Base-by-base conservation (phyloP, 2,888 invertebrate species). In the Drosophila maculinotata region DNA sequence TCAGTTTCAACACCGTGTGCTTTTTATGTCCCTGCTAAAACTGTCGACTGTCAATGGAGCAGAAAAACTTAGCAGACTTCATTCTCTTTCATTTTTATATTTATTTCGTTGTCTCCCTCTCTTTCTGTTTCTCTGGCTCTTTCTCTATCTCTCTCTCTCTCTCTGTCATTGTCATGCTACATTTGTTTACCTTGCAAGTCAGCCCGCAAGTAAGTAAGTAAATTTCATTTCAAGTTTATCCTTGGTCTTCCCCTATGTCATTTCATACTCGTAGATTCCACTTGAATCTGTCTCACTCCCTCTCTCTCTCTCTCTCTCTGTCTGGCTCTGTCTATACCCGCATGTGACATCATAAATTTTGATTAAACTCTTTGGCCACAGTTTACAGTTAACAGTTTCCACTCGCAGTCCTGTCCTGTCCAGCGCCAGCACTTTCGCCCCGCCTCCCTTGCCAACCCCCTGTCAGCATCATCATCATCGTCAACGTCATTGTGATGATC, bases 331-430 rank as follows among this genome's bases (percentile, higher is more conserved):
- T 17, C 56, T 36, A 33, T 57, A 23, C 67, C 65, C 79, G 79
- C 73, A 65, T 76, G 74, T 77, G 74, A 74, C 81, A 84, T 78
- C 78, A 80, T 84, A 84, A 80, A 80, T 80, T 80, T 78, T 81
- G 80, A 80, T 80, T 76, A 80, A 80, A 81, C 78, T 78, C 78
- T 72, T 84, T 80, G 76, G 72, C 78, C 78, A 80, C 83, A 79
- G 79, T 79, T 83, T 79, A 78, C 73, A 69, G 69, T 47, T 47
- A 31, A 76, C 74, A 83, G 83, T 83, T 80, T 76, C 69, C 62
- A 68, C 38, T 59, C 14, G 38, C 31, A 44, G 60, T 62, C 35
- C 15, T 30, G n/a, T 23, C n/a, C n/a, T n/a, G n/a, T 30, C 53
- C 20, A 14, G 17, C 38, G 26, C 10, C 33, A 15, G 30, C 41